A percentile compares a stretch with the other conserved stretches of the same genome.
Conservation (phyloP, 2,113 vertebrate species). For the Salminus brasiliensis region DNA sequence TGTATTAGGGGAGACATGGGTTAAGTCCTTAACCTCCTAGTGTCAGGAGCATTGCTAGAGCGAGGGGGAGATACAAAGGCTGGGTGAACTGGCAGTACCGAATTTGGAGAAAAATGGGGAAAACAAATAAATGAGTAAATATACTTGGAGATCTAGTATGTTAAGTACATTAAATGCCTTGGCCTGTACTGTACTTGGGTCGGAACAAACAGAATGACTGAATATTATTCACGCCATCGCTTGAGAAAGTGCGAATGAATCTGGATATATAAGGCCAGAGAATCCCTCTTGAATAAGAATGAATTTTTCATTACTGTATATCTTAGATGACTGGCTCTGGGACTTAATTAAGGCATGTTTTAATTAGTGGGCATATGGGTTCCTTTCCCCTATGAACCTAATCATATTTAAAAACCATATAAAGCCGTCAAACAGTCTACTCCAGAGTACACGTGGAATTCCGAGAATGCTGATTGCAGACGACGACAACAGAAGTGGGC, state of each 20-base stretch:
- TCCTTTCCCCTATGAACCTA: slow-evolving; percentile 35
- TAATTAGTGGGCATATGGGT: slow-evolving; percentile 55
- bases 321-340: slow-evolving; percentile 59
- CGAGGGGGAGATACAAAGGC: too few species aligned
- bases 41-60: too few species aligned
- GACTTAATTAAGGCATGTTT: slow-evolving; percentile 62
- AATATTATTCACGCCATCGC: slow-evolving; percentile 14
- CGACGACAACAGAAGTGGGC: neutral
- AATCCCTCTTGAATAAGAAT: slow-evolving; percentile 56
- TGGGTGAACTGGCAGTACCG: too few species aligned
- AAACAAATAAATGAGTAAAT: too few species aligned
- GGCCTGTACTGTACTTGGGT: neutral
- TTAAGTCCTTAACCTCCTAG: too few species aligned
- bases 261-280: slow-evolving; percentile 28
- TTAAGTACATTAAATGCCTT: neutral
- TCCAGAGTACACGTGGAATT: neutral
- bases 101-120: too few species aligned
- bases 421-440: slow-evolving; percentile 20
- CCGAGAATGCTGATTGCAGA: neutral
- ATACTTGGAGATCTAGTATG: too few species aligned
- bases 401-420: slow-evolving; percentile 33
- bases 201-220: neutral
- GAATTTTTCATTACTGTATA: slow-evolving; percentile 55
- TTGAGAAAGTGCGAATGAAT: slow-evolving; percentile 53
- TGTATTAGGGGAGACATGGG: too few species aligned